Base-by-base conservation (phyloP, 2,888 invertebrate species). In the Tuberolachnus salignus region DNA sequence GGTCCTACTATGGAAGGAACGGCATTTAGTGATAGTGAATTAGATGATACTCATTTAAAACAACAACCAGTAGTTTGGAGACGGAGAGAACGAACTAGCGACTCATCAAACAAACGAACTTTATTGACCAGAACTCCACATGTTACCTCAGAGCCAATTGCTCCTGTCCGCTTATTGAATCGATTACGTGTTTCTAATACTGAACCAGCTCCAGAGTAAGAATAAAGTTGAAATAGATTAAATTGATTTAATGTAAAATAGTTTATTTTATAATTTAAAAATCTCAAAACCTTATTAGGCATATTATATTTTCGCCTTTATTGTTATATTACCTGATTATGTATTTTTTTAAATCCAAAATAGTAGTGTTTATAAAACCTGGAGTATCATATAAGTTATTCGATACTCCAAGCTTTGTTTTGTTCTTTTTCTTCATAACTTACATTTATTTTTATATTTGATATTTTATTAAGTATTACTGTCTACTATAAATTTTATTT, bases 11-110 rank as follows among this genome's bases (percentile, higher is more conserved):
- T 21, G 82, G 80, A 85, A 83, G 66, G 85, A 84, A 84, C 85
- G 1, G 86, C 86, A 9, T 86, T 85, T 72, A 87, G 87, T 81
- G 87, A 87, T 66, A 86, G 87, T 53, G 87, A 87, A 81, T 85
- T 85, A n/a, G 87, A 87, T 61, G 85, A 83, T 42, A 71, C 72
- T 69, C 80, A 80, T 51, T 80, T 80, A 16, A 78, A 78, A 69
- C 59, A 78, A 69, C 59, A 67, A 61, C 55, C 75, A 75, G 80
- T 82, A 9, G 81, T 82, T 42, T 81, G 82, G 82, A 81, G 78
- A 74, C 67, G 81, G 44, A 73, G 64, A 61, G 74, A 81, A 53
- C 49, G 55, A 63, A 74, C 81, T 21, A 81, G 71, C 55, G 75
- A 80, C 21, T 71, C 23, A 42, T 53, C 80, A 55, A 74, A 75